Conservation (phyloP, 2,888 invertebrate genomes). For the Meghimatium bilineatum region DNA sequence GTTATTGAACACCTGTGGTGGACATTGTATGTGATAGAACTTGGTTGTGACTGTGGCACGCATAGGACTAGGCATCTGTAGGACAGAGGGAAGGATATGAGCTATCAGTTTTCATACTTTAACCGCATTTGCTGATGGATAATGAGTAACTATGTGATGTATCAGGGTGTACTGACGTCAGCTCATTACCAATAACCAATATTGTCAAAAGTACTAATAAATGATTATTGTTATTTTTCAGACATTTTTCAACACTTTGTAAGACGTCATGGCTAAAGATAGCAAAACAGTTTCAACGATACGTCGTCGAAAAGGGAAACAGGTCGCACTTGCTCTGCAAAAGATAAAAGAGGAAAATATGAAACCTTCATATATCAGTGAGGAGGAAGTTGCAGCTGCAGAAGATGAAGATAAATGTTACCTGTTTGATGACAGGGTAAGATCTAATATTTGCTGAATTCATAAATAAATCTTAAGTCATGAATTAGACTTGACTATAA, state of each 20-base stretch:
- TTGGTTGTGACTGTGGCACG: no score
- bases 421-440: constrained; percentile 56
- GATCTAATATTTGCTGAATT: neutral
- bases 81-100: no score
- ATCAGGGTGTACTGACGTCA: no score
- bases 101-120: no score
- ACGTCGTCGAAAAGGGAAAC: constrained; percentile 64
- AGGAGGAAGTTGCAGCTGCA: constrained; percentile 43
- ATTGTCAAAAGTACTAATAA: neutral
- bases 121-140: no score
- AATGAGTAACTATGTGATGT: no score
- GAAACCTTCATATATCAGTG: constrained; percentile 25
- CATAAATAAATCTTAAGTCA: neutral
- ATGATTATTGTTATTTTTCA: neutral
- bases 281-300: constrained; percentile 72
- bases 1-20: no score
- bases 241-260: neutral
- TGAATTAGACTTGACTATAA: no score
- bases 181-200: no score
- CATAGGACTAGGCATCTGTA: no score
- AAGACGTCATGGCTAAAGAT: constrained; percentile 61
- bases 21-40: no score
- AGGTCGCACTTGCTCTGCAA: constrained; percentile 51
- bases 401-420: constrained; percentile 57
- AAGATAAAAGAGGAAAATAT: constrained; percentile 46